Base-by-base conservation (phyloP, 1,140 invertebrate genomes). In the Calosoma granatense region DNA sequence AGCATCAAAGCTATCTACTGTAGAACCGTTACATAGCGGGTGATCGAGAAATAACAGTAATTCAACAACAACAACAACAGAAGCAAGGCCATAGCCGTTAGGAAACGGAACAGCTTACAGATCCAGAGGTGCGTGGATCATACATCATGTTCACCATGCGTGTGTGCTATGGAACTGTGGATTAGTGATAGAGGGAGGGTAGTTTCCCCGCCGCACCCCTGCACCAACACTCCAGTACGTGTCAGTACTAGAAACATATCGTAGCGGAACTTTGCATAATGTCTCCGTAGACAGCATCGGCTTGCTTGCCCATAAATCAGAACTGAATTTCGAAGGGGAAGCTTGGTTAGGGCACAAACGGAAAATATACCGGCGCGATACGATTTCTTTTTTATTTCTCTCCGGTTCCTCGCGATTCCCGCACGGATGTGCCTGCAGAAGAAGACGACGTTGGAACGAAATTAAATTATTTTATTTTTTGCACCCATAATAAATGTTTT, bases 251-350 rank as follows among this genome's bases (percentile, higher is more conserved):
- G 67, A 69, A 69, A 69, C 64, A 64, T 67, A 47, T 47, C 67
- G 63, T 58, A 60, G 21, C 41, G 64, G 63, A 68, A 69, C 67
- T 69, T 69, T 69, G 67, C 67, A 69, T 69, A 69, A 69, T 69
- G 67, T 69, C 65, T 61, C 59, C 63, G 67, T 64, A 69, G 67
- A 69, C 66, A 68, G 65, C 64, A 56, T 59, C 63, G 62, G 62
- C 61, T 65, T 67, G 66, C 62, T 17, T 62, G 60, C 57, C 61
- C 61, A 68, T 69, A 69, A 69, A 69, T 69, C 66, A 69, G 41
- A 47, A 11, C 6, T 17, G 41, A 47, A 47, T 12, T 12, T 47
- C 41, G 9, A 17, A 17, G 41, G 15, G 6, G 26, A 14, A 30
- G 14, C 26, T 30, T 14, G 4, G 26, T 30, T 30, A 47, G 41